Conservation (phyloP, 2,888 invertebrate species). For the Aleiodes testaceus region DNA sequence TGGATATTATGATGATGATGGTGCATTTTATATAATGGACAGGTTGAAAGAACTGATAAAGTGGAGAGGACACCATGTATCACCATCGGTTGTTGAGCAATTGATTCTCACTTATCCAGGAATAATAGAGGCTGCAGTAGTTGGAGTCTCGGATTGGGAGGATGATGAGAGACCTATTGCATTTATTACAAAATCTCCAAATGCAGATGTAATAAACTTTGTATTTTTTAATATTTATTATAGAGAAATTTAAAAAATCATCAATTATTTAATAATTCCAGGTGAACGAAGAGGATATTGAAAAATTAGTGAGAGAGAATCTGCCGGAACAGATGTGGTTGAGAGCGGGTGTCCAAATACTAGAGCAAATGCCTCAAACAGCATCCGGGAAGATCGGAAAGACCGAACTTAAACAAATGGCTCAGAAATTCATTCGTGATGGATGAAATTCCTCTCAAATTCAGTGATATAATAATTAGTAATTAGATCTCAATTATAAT, state of each 20-base stretch:
- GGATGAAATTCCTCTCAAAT: neutral
- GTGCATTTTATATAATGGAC: constrained; percentile 60
- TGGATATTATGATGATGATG: constrained; percentile 59
- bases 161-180: constrained; percentile 60
- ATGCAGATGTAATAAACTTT: constrained; percentile 44
- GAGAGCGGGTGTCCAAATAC: constrained; percentile 62
- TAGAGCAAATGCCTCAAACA: constrained; percentile 60
- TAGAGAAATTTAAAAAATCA: constrained; percentile 33
- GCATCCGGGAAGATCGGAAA: constrained; percentile 59
- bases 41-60: constrained; percentile 63
- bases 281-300: constrained; percentile 62
- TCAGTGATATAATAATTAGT: neutral
- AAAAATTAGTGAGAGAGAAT: constrained; percentile 53
- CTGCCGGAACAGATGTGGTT: constrained; percentile 59
- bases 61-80: constrained; percentile 59
- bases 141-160: constrained; percentile 53
- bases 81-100: constrained; percentile 60
- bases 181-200: constrained; percentile 53
- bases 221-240: constrained; percentile 20
- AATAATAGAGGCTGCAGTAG: constrained; percentile 57
- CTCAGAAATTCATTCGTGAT: constrained; percentile 22
- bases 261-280: constrained; percentile 41
- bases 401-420: constrained; percentile 42
- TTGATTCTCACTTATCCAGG: constrained; percentile 55
- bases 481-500: neutral